Evolutionary conservation across 2,113 vertebrate genomes (phyloP).

Genomic region (Gavia stellata): DNA sequence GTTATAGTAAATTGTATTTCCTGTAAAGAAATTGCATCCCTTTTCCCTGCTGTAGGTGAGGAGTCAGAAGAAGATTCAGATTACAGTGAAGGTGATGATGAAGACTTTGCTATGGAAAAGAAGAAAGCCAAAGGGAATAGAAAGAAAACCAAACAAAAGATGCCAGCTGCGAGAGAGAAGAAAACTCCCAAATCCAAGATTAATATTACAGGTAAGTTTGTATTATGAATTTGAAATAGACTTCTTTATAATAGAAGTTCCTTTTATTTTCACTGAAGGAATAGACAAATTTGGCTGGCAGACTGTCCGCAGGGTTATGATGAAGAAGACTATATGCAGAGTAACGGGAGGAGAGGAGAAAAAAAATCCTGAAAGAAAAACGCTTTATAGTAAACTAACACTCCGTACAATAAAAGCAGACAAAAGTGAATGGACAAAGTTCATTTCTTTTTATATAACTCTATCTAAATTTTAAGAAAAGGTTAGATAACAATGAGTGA

Average conservation of each 20-base stretch:
- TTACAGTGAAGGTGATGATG: slow-evolving; percentile 73
- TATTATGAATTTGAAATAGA: not conserved
- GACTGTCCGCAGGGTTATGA: not conserved
- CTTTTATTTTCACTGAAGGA: not conserved
- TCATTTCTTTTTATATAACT: not conserved
- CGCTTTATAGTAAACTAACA: not conserved
- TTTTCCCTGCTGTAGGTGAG: slow-evolving; percentile 48
- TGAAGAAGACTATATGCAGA: not conserved
- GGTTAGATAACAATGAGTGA: not conserved
- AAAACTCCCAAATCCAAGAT: slow-evolving; percentile 4
- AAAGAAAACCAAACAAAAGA: slow-evolving; percentile 29
- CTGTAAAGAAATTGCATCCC: not conserved
- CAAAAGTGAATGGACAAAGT: not conserved
- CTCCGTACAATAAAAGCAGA: not conserved
- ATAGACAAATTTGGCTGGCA: not conserved
- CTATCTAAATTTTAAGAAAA: not conserved
- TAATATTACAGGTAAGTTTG: slow-evolving; percentile 32
- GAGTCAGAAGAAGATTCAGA: slow-evolving; percentile 74
- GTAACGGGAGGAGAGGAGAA: not conserved
- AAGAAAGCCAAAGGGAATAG: slow-evolving; percentile 47
- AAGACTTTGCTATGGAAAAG: slow-evolving; percentile 68
- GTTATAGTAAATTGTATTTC: not conserved
- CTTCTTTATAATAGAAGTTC: not conserved
- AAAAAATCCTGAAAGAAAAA: not conserved
- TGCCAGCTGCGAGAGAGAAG: slow-evolving; percentile 57